A percentile compares a stretch with the other conserved stretches of the same genome.
These are phyloP conservation scores for Caracal caracal DNA, from an alignment of 2,113 vertebrate genomes.

Conservation along the genomic window DNA sequence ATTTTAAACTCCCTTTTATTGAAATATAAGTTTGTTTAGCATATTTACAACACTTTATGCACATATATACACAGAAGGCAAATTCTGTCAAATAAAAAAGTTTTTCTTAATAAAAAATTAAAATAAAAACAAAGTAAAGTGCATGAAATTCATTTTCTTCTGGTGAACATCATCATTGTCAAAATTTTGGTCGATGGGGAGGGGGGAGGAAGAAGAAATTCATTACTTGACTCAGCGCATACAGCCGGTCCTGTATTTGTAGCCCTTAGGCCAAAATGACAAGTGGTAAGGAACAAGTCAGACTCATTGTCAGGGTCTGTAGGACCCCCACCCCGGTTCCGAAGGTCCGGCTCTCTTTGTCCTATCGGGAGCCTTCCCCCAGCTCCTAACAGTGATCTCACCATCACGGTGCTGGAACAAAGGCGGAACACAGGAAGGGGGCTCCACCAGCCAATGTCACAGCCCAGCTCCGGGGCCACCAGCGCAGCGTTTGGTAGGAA, in stretches of 20 bases:
- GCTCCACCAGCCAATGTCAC: constrained; percentile 71
- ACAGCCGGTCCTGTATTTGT: background rate
- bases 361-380: constrained; percentile 27
- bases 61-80: constrained; percentile 85
- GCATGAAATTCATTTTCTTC: constrained; percentile 83
- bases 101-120: constrained; percentile 84
- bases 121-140: constrained; percentile 89
- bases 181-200: constrained; percentile 72
- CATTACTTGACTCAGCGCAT: constrained; percentile 53
- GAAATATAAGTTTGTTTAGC: constrained; percentile 88
- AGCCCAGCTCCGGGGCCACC: constrained; percentile 52
- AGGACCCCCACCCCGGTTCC: background rate
- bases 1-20: constrained; percentile 86
- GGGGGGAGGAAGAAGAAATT: constrained; percentile 24
- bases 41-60: constrained; percentile 86
- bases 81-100: constrained; percentile 86
- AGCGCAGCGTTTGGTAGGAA: constrained; percentile 39
- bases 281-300: constrained; percentile 26
- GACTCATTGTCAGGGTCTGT: background rate
- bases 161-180: constrained; percentile 69
- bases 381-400: constrained; percentile 71
- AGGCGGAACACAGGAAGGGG: constrained; percentile 71
- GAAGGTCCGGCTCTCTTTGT: constrained; percentile 72
- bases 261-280: constrained; percentile 40
- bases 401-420: constrained; percentile 72